phyloP scores from a whole-genome alignment of 2,797 vertebrate species.

The Enteromius fasciolatus region DNA sequence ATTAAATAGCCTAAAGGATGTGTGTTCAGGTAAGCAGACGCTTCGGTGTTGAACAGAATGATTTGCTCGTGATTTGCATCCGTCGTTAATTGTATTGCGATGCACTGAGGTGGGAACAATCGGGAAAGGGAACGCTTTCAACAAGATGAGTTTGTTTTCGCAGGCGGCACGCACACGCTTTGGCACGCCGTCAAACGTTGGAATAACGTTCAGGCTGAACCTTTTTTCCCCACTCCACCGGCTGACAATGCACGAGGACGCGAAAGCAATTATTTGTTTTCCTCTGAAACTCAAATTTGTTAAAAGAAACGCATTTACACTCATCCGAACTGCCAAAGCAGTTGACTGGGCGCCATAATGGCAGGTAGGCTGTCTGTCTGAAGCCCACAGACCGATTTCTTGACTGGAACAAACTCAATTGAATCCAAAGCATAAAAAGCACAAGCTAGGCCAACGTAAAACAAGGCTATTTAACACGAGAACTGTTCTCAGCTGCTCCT shows the following conservation, averaged over 20 bases:
- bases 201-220: not conserved
- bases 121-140: slow-evolving; percentile 11
- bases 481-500: slow-evolving; percentile 50
- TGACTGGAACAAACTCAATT: slow-evolving; percentile 39
- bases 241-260: slow-evolving; percentile 74
- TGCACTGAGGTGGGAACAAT: slow-evolving; percentile 34
- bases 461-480: slow-evolving; percentile 29
- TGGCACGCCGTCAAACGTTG: not conserved
- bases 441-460: slow-evolving; percentile 30
- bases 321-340: slow-evolving; percentile 47
- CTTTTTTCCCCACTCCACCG: slow-evolving; percentile 31
- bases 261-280: slow-evolving; percentile 79
- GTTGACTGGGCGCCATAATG: slow-evolving; percentile 51
- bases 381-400: slow-evolving; percentile 66
- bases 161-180: not conserved
- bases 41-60: slow-evolving; percentile 31
- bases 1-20: slow-evolving; percentile 51
- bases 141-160: slow-evolving; percentile 4
- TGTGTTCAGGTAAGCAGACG: slow-evolving; percentile 57
- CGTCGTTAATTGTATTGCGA: slow-evolving; percentile 44
- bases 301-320: slow-evolving; percentile 57
- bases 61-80: slow-evolving; percentile 51
- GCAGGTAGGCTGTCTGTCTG: slow-evolving; percentile 62
- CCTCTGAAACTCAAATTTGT: slow-evolving; percentile 76
- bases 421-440: slow-evolving; percentile 1